Percentiles rank a stretch among this genome's conserved stretches.
Evolutionary conservation across 2,888 invertebrate species (phyloP).

Genomic region (Dasysyrphus albostriatus): DNA sequence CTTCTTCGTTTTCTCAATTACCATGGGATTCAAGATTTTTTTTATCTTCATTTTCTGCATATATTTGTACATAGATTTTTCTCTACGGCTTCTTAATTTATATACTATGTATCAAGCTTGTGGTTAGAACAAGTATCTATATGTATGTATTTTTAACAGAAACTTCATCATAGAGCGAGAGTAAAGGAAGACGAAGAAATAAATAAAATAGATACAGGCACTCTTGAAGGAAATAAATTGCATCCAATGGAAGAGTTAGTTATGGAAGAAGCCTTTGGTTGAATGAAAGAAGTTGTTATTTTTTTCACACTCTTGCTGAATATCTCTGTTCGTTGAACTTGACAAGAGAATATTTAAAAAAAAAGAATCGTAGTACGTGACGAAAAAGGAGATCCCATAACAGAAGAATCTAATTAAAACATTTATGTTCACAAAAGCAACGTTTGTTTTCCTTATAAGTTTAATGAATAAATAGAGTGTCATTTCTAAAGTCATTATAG

Average conservation of each 20-base stretch:
- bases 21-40: slow-evolving; percentile 47
- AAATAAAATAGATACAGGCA: slow-evolving; percentile 15
- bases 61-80: slow-evolving; percentile 37
- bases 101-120: slow-evolving; percentile 48
- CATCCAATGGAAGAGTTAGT: slow-evolving; percentile 47
- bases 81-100: slow-evolving; percentile 32
- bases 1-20: slow-evolving; percentile 47
- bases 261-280: slow-evolving; percentile 17
- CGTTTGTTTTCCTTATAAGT: neutral
- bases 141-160: slow-evolving; percentile 1
- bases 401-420: slow-evolving; percentile 23
- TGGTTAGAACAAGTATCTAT: slow-evolving; percentile 62
- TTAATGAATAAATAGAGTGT: slow-evolving; percentile 7
- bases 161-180: neutral
- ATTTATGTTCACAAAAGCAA: slow-evolving; percentile 1
- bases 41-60: slow-evolving; percentile 28
- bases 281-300: slow-evolving; percentile 37
- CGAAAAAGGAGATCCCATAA: neutral
- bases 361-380: neutral
- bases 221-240: slow-evolving; percentile 73
- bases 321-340: slow-evolving; percentile 73
- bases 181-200: slow-evolving; percentile 33
- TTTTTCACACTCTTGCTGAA: slow-evolving; percentile 42
- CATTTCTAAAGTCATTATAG: slow-evolving; percentile 32
- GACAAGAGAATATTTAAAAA: neutral